Percentiles rank a stretch among this genome's conserved stretches.
Evolutionary conservation across 2,113 vertebrate genomes (phyloP).

Genomic region (Otocyon megalotis): DNA sequence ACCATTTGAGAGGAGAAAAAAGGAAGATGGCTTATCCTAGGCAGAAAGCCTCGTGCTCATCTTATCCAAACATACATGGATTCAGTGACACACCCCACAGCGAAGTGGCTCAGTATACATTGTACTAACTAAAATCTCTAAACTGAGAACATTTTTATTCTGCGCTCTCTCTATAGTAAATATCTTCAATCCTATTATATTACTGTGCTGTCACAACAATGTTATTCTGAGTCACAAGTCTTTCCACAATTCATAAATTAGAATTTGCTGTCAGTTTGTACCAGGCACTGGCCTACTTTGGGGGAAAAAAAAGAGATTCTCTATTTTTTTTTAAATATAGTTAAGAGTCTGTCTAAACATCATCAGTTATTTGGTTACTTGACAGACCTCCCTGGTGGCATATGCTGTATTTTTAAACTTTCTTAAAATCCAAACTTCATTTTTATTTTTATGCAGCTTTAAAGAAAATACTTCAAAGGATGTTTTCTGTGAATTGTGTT

Average conservation of each 20-base stretch:
- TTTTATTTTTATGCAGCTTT: slow-evolving; percentile 33
- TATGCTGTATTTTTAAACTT: slow-evolving; percentile 67
- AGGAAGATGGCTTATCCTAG: neutral
- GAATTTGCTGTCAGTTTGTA: slow-evolving; percentile 49
- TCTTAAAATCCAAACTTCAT: slow-evolving; percentile 30
- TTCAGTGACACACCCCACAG: neutral
- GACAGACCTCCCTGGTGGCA: slow-evolving; percentile 57
- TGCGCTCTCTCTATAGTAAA: neutral
- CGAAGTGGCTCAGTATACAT: neutral
- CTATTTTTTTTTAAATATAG: slow-evolving; percentile 13
- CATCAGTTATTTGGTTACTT: slow-evolving; percentile 61
- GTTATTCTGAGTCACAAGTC: slow-evolving; percentile 37
- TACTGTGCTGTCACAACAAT: neutral
- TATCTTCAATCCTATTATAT: neutral
- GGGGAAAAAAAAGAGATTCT: neutral
- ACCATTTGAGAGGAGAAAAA: slow-evolving; percentile 2
- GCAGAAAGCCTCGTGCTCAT: neutral
- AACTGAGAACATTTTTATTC: neutral
- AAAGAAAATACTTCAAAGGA: neutral
- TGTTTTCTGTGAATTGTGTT: neutral
- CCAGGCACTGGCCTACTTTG: slow-evolving; percentile 22
- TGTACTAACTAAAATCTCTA: neutral
- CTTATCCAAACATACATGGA: neutral
- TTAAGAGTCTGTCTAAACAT: slow-evolving; percentile 67
- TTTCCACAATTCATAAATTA: slow-evolving; percentile 65